A percentile compares a stretch with the other conserved stretches of the same genome.
Evolutionary conservation across 2,113 vertebrate species (phyloP).

Genomic region (Fulica atra): DNA sequence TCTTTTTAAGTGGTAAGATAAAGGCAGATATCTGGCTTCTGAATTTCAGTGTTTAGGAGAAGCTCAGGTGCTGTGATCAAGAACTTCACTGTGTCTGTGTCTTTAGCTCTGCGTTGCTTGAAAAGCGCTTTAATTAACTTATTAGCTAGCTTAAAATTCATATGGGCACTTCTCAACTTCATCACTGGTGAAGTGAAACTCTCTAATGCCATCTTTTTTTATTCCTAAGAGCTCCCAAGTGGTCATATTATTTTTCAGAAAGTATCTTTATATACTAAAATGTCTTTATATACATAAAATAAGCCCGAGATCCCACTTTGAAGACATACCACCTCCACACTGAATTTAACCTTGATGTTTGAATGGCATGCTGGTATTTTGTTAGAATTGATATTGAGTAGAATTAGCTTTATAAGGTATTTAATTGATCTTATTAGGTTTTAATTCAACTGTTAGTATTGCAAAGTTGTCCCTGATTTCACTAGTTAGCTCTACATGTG

Average conservation of each 20-base stretch:
- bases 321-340: neutral
- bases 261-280: neutral
- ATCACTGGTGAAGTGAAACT: neutral
- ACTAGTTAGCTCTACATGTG: neutral
- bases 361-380: neutral
- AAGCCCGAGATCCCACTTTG: neutral
- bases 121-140: slow-evolving; percentile 8
- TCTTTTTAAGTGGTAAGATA: neutral
- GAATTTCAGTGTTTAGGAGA: neutral
- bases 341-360: neutral
- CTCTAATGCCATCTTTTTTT: neutral
- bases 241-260: neutral
- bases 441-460: neutral
- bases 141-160: neutral
- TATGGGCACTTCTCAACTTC: neutral
- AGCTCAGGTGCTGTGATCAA: neutral
- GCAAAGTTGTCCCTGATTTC: neutral
- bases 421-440: neutral
- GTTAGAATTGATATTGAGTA: neutral
- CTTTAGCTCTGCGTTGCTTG: neutral
- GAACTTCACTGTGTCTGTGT: neutral
- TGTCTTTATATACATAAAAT: neutral
- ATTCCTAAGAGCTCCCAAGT: neutral
- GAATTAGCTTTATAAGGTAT: neutral
- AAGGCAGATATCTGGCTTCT: neutral